These are phyloP conservation scores for Saccostrea cuccullata DNA, from an alignment of 1,140 invertebrate genomes.

Conservation along the genomic window DNA sequence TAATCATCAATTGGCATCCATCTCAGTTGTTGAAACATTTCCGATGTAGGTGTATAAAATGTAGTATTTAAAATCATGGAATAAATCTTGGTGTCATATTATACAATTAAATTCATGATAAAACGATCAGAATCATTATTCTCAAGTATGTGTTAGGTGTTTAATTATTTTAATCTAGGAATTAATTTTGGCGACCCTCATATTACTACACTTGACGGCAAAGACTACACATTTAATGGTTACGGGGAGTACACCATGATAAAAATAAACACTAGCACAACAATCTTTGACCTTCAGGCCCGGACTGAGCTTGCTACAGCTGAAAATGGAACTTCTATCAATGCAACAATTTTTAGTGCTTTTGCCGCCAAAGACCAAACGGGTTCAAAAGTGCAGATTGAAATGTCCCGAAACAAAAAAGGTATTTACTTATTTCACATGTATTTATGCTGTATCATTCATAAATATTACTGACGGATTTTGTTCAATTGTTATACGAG, in stretches of 20 bases:
- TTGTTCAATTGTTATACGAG: no score
- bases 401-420: conserved; percentile 21
- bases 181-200: conserved; percentile 70
- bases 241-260: conserved; percentile 70
- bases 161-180: background rate
- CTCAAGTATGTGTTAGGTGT: background rate
- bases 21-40: no score
- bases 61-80: no score
- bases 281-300: conserved; percentile 56
- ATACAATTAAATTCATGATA: no score
- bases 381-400: conserved; percentile 23
- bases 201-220: conserved; percentile 71
- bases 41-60: no score
- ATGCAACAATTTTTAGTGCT: conserved; percentile 61
- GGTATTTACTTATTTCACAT: background rate
- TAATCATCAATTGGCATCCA: no score
- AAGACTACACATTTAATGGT: conserved; percentile 73
- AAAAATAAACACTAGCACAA: conserved; percentile 43
- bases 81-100: no score
- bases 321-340: conserved; percentile 4
- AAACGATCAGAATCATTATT: no score
- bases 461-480: no score
- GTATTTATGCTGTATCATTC: no score
- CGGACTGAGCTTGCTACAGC: conserved; percentile 47
- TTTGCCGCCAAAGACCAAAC: conserved; percentile 52